Conservation (phyloP, 2,113 vertebrate genomes). For the Bubo bubo region DNA sequence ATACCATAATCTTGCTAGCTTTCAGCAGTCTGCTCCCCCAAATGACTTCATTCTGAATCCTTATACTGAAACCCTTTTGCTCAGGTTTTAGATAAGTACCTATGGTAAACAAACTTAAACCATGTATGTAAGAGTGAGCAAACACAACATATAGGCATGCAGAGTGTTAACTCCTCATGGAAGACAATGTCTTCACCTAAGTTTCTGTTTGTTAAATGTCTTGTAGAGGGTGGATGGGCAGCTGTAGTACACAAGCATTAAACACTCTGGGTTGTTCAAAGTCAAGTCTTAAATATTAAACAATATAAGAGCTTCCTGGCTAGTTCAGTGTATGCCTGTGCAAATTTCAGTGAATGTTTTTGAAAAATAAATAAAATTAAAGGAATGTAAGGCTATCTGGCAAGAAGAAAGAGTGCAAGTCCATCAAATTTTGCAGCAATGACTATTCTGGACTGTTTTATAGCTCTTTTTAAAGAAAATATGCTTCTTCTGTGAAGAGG, state of each 20-base stretch:
- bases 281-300: neutral
- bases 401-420: neutral
- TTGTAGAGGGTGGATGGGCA: neutral
- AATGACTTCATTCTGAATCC: neutral
- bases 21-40: neutral
- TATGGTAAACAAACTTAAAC: neutral
- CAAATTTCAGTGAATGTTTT: neutral
- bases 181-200: neutral
- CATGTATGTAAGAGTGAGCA: fast-evolving
- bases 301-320: neutral
- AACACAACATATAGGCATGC: neutral
- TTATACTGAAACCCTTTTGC: neutral
- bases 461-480: neutral
- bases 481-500: neutral
- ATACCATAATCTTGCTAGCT: neutral
- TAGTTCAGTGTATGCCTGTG: neutral
- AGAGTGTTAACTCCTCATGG: neutral
- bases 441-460: neutral
- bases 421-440: neutral
- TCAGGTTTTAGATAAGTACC: neutral
- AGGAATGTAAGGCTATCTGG: neutral
- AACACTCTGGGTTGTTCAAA: neutral
- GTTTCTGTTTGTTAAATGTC: neutral
- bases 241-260: neutral
- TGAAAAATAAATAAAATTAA: neutral